phyloP scores from a whole-genome alignment of 2,888 invertebrate species.

The Lithophane semibrunnea region DNA sequence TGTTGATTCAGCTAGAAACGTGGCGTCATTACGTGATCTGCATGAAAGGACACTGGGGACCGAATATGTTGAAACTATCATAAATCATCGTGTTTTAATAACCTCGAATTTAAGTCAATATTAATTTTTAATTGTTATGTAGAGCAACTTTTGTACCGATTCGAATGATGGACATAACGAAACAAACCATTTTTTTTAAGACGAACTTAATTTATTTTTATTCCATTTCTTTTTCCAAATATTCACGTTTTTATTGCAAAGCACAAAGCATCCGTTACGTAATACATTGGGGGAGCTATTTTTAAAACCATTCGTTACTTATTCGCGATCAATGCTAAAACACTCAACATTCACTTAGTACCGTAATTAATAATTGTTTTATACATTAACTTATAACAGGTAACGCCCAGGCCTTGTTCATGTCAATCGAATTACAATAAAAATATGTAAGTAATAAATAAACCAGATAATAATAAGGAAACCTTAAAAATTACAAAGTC shows the following conservation, averaged over 20 bases:
- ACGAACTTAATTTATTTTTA: not conserved
- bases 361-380: constrained; percentile 30
- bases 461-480: constrained; percentile 52
- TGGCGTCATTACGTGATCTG: constrained; percentile 56
- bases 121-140: not conserved
- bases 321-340: constrained; percentile 41
- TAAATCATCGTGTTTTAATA: constrained; percentile 27
- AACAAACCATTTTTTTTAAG: not conserved
- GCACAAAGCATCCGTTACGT: not conserved
- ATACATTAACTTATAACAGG: constrained; percentile 8
- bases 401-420: constrained; percentile 34
- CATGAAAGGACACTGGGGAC: constrained; percentile 31
- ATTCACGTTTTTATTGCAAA: not conserved
- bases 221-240: not conserved
- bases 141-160: not conserved
- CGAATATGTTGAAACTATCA: constrained; percentile 31
- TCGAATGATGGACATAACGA: not conserved
- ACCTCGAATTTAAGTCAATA: not conserved
- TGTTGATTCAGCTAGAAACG: constrained; percentile 64
- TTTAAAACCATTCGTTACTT: constrained; percentile 32
- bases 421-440: constrained; percentile 46
- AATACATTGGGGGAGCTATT: constrained; percentile 16
- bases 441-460: constrained; percentile 33
- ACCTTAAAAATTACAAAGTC: constrained; percentile 27
- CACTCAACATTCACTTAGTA: constrained; percentile 29